Conservation (phyloP, 2,797 vertebrate species). For the Notolabrus celidotus region DNA sequence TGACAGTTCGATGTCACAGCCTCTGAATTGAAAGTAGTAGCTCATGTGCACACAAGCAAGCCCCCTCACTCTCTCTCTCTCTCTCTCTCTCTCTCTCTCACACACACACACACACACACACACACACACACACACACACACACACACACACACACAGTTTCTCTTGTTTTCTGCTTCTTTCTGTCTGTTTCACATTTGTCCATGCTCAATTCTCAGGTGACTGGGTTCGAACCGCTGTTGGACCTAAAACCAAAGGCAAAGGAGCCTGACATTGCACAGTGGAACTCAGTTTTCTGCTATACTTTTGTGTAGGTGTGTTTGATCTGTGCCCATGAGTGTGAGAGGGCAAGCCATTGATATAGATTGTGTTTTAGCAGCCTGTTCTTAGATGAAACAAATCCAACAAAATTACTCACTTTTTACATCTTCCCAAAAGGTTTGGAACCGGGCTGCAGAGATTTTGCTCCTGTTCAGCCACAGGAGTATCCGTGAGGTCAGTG, state of each 20-base stretch:
- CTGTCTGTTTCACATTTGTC: conserved; percentile 32
- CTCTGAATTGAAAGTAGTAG: conserved; percentile 59
- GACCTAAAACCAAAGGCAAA: conserved; percentile 37
- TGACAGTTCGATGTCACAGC: conserved; percentile 65
- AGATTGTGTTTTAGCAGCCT: conserved; percentile 12
- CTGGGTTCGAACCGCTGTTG: conserved; percentile 34
- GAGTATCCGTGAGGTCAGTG: conserved; percentile 9
- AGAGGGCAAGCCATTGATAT: conserved; percentile 3
- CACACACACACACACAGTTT: conserved; percentile 14
- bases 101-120: conserved; percentile 24
- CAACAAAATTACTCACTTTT: neutral
- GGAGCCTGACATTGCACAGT: conserved; percentile 20
- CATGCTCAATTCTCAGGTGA: conserved; percentile 47
- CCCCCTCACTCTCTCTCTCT: conserved; percentile 12
- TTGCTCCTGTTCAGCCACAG: conserved; percentile 15
- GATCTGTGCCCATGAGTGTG: conserved; percentile 26
- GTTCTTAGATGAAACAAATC: conserved; percentile 8
- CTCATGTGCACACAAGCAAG: conserved; percentile 33
- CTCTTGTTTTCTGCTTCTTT: conserved; percentile 3
- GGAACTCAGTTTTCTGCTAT: conserved; percentile 12
- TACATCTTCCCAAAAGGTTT: neutral
- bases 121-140: conserved; percentile 29
- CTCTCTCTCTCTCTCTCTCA: too few relatives aligned
- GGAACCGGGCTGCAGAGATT: neutral
- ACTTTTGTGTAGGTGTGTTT: conserved; percentile 34